These are phyloP conservation scores for Trachelus tabidus DNA, from an alignment of 2,888 invertebrate genomes.

Conservation along the genomic window DNA sequence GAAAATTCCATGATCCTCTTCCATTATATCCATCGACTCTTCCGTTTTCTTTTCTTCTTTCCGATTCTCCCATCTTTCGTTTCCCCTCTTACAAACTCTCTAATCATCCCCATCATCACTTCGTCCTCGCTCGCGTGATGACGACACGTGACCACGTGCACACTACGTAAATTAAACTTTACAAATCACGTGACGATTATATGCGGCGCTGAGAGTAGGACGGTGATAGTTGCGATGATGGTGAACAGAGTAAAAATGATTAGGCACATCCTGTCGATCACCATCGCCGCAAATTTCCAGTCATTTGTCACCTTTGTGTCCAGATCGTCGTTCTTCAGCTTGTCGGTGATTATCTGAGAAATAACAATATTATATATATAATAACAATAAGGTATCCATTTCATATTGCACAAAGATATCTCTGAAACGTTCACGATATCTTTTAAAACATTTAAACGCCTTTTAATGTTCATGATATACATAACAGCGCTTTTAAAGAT, in stretches of 20 bases:
- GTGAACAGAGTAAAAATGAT: conserved; percentile 99
- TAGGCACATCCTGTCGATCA: conserved; percentile 99
- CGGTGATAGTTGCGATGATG: conserved; percentile 96
- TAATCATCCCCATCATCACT: conserved; percentile 15
- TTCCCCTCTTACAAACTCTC: conserved; percentile 5
- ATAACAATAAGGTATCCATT: too few species aligned
- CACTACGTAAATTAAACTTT: conserved; percentile 27
- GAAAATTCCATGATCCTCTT: conserved; percentile 18
- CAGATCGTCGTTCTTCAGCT: conserved; percentile 95
- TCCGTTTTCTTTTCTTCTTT: conserved; percentile 24
- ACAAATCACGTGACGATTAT: conserved; percentile 85
- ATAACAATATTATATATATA: neutral
- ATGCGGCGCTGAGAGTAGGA: conserved; percentile 96
- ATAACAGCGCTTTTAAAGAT: too few species aligned
- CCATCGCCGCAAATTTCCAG: conserved; percentile 99
- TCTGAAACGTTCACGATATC: too few species aligned
- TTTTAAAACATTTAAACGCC: too few species aligned
- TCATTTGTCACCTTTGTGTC: conserved; percentile 94
- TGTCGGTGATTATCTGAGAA: conserved; percentile 73
- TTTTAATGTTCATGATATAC: too few species aligned
- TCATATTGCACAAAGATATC: too few species aligned
- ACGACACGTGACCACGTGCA: too few species aligned
- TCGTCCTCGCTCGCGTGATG: conserved; percentile 18
- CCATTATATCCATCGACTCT: conserved; percentile 18
- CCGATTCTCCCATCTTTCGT: conserved; percentile 13